phyloP scores from a whole-genome alignment of 2,797 vertebrate species.

The Enoplosus armatus region DNA sequence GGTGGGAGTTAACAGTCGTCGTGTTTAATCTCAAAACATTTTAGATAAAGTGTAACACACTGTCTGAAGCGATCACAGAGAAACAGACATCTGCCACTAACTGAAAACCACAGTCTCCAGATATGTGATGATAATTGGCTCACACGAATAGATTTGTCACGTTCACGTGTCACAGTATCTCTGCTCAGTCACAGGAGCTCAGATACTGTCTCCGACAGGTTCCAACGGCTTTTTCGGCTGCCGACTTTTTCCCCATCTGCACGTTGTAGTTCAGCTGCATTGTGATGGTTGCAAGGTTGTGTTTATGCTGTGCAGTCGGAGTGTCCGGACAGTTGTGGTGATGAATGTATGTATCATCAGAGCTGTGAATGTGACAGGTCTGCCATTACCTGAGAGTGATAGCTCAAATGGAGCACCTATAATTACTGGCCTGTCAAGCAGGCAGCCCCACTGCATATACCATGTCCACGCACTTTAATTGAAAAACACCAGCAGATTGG shows the following conservation, averaged over 20 bases:
- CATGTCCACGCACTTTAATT: conserved; percentile 64
- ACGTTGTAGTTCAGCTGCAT: conserved; percentile 1
- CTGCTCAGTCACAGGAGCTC: conserved; percentile 6
- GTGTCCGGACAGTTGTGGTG: conserved; percentile 55
- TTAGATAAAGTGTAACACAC: conserved; percentile 25
- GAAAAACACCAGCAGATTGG: conserved; percentile 74
- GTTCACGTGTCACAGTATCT: conserved; percentile 22
- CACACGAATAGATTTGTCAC: conserved; percentile 23
- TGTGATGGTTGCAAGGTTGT: conserved; percentile 30
- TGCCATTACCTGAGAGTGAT: conserved; percentile 79
- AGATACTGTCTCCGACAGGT: neutral
- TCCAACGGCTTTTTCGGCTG: conserved; percentile 1
- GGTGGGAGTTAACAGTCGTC: conserved; percentile 18
- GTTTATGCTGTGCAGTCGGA: conserved; percentile 36
- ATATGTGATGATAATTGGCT: conserved; percentile 44
- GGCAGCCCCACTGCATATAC: conserved; percentile 45
- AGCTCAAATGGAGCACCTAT: conserved; percentile 71
- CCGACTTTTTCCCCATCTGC: conserved; percentile 9
- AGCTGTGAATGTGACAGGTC: conserved; percentile 71
- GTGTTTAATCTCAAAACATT: conserved; percentile 39
- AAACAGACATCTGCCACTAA: conserved; percentile 21
- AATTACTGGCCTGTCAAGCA: conserved; percentile 81
- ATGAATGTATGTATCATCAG: conserved; percentile 70
- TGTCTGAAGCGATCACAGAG: conserved; percentile 21
- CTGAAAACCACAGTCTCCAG: conserved; percentile 20